These are phyloP conservation scores for Garrulus glandarius DNA, from an alignment of 2,797 vertebrate species.

Conservation along the genomic window DNA sequence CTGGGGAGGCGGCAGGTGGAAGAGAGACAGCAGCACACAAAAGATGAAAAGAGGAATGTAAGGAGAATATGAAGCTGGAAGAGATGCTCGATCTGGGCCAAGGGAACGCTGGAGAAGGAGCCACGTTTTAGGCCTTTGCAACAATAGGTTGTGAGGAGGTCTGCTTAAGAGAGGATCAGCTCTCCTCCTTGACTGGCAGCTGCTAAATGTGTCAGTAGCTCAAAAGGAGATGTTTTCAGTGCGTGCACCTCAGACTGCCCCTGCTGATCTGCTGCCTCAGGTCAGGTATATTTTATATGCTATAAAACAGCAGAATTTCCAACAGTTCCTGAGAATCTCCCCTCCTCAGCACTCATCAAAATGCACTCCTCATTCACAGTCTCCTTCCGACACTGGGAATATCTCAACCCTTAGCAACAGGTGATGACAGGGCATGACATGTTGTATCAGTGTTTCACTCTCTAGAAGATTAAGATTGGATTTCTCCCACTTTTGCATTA, in stretches of 20 bases:
- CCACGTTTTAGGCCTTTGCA: neutral
- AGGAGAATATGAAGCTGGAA: neutral
- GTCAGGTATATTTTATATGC: neutral
- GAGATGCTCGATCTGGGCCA: neutral
- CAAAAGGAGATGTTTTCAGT: slow-evolving; percentile 18
- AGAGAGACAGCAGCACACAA: neutral
- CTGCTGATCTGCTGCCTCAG: neutral
- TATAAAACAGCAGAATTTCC: slow-evolving; percentile 3
- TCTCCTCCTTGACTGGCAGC: slow-evolving; percentile 42
- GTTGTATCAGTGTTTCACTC: slow-evolving; percentile 14
- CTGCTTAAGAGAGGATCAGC: neutral
- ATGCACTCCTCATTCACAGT: slow-evolving; percentile 29
- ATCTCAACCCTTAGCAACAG: slow-evolving; percentile 47
- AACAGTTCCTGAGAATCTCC: neutral
- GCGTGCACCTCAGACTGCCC: slow-evolving; percentile 4
- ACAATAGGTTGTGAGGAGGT: slow-evolving; percentile 2
- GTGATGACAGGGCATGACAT: slow-evolving; percentile 51
- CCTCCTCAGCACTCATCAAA: slow-evolving; percentile 35
- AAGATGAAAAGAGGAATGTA: neutral
- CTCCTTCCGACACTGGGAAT: slow-evolving; percentile 1
- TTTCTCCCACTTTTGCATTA: slow-evolving; percentile 32
- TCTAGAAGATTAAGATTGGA: slow-evolving; percentile 10
- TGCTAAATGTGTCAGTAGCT: slow-evolving; percentile 12
- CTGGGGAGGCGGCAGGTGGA: neutral
- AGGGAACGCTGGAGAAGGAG: neutral